A percentile compares a stretch with the other conserved stretches of the same genome.
These are phyloP conservation scores for Tuta absoluta DNA, from an alignment of 2,888 invertebrate species.

Conservation along the genomic window DNA sequence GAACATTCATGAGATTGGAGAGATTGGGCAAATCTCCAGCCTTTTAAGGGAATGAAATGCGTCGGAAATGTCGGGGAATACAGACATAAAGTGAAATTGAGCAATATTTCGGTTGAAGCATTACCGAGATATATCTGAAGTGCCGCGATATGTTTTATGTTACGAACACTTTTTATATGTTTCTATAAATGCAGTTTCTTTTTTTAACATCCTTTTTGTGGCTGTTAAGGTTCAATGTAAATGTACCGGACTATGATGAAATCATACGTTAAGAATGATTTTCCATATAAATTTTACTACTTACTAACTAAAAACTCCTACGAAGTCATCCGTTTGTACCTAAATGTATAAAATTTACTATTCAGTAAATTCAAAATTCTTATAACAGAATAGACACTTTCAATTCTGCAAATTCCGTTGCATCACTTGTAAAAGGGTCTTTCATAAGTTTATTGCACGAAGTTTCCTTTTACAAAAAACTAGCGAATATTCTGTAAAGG, in stretches of 20 bases:
- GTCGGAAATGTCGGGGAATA: conserved; percentile 1
- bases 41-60: conserved; percentile 8
- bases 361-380: too few species aligned
- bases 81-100: conserved; percentile 14
- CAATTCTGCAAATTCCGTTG: neutral
- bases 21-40: conserved; percentile 9
- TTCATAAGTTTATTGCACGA: conserved; percentile 2
- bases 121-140: neutral
- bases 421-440: neutral
- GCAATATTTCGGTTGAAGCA: conserved; percentile 10
- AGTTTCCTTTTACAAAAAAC: conserved; percentile 13
- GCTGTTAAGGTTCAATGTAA: too few species aligned
- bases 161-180: too few species aligned
- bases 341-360: too few species aligned
- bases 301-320: too few species aligned
- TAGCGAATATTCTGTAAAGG: neutral
- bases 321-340: too few species aligned
- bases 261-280: too few species aligned
- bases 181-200: too few species aligned
- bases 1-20: conserved; percentile 8
- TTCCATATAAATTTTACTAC: too few species aligned
- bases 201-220: too few species aligned
- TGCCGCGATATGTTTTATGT: neutral
- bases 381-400: neutral
- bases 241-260: too few species aligned